These are phyloP conservation scores for Danio choprae DNA, from an alignment of 2,797 vertebrate species.

Conservation along the genomic window DNA sequence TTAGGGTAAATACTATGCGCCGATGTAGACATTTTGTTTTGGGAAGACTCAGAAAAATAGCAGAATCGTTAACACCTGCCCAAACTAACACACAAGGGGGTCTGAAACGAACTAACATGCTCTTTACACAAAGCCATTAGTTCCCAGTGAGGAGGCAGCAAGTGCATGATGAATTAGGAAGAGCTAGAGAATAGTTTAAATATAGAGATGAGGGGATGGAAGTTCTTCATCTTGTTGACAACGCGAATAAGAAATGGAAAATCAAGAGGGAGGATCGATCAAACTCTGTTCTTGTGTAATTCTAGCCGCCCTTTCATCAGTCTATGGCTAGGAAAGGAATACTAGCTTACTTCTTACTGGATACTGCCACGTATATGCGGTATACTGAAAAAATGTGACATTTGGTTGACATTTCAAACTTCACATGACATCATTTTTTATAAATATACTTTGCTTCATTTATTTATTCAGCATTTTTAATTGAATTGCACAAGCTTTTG, in stretches of 20 bases:
- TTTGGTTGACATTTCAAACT: neutral
- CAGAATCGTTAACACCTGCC: neutral
- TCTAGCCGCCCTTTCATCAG: conserved; percentile 48
- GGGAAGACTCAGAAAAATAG: neutral
- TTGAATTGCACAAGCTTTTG: neutral
- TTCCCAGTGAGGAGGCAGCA: conserved; percentile 52
- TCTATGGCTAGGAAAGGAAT: conserved; percentile 28
- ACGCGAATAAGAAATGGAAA: conserved; percentile 52
- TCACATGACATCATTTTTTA: neutral
- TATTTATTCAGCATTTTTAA: neutral
- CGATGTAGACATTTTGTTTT: neutral
- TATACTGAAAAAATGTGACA: neutral
- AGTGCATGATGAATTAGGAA: conserved; percentile 53
- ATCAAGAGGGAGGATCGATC: conserved; percentile 54
- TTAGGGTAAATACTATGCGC: conserved; percentile 7
- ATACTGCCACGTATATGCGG: neutral
- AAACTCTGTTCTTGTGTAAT: conserved; percentile 28
- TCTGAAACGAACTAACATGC: conserved; percentile 20
- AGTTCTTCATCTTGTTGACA: conserved; percentile 62
- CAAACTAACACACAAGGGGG: neutral
- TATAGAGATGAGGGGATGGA: conserved; percentile 57
- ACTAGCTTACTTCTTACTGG: neutral
- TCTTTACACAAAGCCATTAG: conserved; percentile 54
- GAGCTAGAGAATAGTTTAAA: conserved; percentile 60
- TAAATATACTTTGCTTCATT: neutral